A percentile compares a stretch with the other conserved stretches of the same genome.
phyloP scores from a whole-genome alignment of 2,797 vertebrate genomes.

The Gymnocypris eckloni region DNA sequence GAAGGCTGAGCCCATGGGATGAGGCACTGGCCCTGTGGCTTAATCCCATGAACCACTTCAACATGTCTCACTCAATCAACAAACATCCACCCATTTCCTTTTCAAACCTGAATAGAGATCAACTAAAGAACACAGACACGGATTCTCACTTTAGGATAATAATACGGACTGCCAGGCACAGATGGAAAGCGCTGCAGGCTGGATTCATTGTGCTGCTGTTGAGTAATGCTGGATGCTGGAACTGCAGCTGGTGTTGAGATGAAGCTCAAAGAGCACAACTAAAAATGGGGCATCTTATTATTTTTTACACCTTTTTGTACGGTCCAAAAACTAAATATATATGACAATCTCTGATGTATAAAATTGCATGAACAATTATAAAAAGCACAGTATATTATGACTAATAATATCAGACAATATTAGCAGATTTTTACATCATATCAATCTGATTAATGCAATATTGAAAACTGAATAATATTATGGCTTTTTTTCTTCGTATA shows the following conservation, averaged over 20 bases:
- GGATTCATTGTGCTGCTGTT: conserved; percentile 29
- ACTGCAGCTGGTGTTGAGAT: conserved; percentile 17
- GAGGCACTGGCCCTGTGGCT: conserved; percentile 19
- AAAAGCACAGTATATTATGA: neutral
- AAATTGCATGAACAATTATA: neutral
- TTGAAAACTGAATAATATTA: neutral
- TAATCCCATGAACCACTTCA: conserved; percentile 48
- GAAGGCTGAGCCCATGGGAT: conserved; percentile 39
- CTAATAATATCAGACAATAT: neutral
- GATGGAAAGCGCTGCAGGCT: conserved; percentile 13
- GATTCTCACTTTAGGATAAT: neutral
- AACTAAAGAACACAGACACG: conserved; percentile 7
- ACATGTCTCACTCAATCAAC: conserved; percentile 9
- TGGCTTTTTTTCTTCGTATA: neutral
- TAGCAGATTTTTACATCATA: neutral
- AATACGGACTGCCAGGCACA: conserved; percentile 17
- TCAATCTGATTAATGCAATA: neutral
- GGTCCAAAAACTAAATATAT: neutral
- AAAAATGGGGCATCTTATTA: neutral
- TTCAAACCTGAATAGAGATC: conserved; percentile 26
- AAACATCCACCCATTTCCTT: neutral
- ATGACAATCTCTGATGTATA: neutral
- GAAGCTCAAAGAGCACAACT: neutral
- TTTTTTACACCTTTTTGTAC: neutral
- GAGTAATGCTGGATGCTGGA: conserved; percentile 14